Percentiles rank a stretch among this genome's conserved stretches.
Evolutionary conservation across 2,888 invertebrate genomes (phyloP).

Genomic region (Stenodema calcarata): DNA sequence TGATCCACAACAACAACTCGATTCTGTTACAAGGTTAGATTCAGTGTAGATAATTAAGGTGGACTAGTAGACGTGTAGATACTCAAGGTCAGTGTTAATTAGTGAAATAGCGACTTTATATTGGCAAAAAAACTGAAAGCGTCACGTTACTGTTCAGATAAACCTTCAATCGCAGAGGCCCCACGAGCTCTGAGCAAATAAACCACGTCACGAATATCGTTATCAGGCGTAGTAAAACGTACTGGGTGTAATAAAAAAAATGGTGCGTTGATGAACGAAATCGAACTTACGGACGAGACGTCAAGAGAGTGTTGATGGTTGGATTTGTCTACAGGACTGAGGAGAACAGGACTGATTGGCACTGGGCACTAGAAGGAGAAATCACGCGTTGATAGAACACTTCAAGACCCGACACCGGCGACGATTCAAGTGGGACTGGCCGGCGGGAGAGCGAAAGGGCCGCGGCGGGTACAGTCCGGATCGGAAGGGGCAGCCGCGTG

Average conservation of each 20-base stretch:
- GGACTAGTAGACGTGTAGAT: too few relatives aligned
- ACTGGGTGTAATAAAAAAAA: background rate
- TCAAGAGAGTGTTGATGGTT: background rate
- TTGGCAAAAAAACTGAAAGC: background rate
- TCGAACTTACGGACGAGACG: background rate
- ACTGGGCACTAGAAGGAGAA: background rate
- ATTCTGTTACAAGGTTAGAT: too few relatives aligned
- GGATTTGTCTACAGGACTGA: background rate
- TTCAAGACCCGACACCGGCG: background rate
- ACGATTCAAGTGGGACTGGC: background rate
- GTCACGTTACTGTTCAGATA: background rate
- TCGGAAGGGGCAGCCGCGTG: background rate
- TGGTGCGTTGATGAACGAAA: background rate
- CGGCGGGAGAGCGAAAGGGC: background rate
- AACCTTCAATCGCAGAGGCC: background rate
- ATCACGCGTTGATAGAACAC: background rate
- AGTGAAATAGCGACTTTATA: background rate
- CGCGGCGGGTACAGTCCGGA: background rate
- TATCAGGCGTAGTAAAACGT: background rate
- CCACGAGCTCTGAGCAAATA: background rate
- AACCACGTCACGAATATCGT: background rate
- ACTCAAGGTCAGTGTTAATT: too few relatives aligned
- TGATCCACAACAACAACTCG: too few relatives aligned
- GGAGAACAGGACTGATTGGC: background rate
- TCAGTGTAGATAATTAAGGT: too few relatives aligned